A percentile compares a stretch with the other conserved stretches of the same genome.
Conservation (phyloP, 2,888 invertebrate species). For the Dioctria linearis region DNA sequence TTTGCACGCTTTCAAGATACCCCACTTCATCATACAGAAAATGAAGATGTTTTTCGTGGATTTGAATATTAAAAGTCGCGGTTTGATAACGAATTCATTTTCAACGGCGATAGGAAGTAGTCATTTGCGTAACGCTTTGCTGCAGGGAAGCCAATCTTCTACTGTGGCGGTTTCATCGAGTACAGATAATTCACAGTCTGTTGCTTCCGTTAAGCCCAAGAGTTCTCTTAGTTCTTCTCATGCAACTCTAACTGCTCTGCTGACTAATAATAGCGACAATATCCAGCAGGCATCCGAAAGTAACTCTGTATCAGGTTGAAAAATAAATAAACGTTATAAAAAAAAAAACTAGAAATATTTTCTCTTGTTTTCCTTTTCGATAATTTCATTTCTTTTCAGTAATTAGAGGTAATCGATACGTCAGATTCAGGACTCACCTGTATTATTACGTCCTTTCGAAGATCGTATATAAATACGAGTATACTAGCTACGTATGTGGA, state of each 20-base stretch:
- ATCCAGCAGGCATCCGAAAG: not conserved
- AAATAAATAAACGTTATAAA: not conserved
- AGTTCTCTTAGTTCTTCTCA: constrained; percentile 70
- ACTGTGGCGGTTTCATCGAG: constrained; percentile 13
- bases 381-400: too few species aligned
- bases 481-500: too few species aligned
- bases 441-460: too few species aligned
- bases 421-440: too few species aligned
- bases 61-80: constrained; percentile 69
- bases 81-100: constrained; percentile 69
- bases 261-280: constrained; percentile 64
- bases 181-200: not conserved
- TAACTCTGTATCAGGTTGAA: constrained; percentile 4
- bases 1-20: constrained; percentile 73
- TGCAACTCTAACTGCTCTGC: constrained; percentile 69
- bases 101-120: constrained; percentile 63
- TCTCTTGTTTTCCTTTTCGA: too few species aligned
- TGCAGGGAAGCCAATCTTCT: constrained; percentile 64
- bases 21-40: constrained; percentile 76
- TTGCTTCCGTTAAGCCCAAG: constrained; percentile 58
- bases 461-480: too few species aligned
- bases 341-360: too few species aligned
- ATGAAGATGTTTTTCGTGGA: constrained; percentile 72
- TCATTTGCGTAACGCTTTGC: constrained; percentile 67
- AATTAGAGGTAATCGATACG: too few species aligned